Evolutionary conservation across 2,888 invertebrate genomes (phyloP), one percentile per base, ranked within the genome.

Genomic region (Iphiclides podalirius): DNA sequence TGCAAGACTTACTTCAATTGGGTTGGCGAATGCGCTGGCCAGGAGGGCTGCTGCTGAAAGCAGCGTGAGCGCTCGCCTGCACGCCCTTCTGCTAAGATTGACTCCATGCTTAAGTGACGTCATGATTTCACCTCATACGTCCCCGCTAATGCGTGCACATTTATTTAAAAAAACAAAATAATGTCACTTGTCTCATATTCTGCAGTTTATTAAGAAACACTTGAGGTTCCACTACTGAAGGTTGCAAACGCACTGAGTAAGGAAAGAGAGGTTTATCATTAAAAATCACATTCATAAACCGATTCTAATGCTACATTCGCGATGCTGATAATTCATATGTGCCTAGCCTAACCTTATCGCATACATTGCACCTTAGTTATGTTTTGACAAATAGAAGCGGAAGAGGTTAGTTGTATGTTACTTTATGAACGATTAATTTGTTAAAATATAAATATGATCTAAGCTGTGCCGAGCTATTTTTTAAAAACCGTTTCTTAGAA

Each of bases 61-160:
- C 15, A 61, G 42, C 37, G 54, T 44, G 17, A 59, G 26, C n/a
- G 60, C 61, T 58, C 73, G 79, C 92, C 93, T 92, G 87, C 93
- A 93, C 54, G 93, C 93, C 60, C 93, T 90, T 61, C 93, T 83
- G 62, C 93, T 93, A 67, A 93, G 79, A 77, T 93, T 93, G 67
- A 93, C 92, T 70, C 93, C 91, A 78, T 93, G 92, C 78, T 90
- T 87, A 70, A 93, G 75, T 53, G 92, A 88, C 72, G 90, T 90
- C 91, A 90, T 91, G 38, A 23, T 54, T 59, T 48, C 60, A 64
- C 59, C 61, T 52, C 64, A 68, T 58, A 48, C 53, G 60, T 56
- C 16, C 59, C 57, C 53, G 62, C 63, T 75, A 72, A 75, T 73
- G 64, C 64, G 39, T 58, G 47, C 63, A 64, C 76, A 75, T 71